Conservation (phyloP, 2,797 vertebrate genomes). For the Pipistrellus pygmaeus region DNA sequence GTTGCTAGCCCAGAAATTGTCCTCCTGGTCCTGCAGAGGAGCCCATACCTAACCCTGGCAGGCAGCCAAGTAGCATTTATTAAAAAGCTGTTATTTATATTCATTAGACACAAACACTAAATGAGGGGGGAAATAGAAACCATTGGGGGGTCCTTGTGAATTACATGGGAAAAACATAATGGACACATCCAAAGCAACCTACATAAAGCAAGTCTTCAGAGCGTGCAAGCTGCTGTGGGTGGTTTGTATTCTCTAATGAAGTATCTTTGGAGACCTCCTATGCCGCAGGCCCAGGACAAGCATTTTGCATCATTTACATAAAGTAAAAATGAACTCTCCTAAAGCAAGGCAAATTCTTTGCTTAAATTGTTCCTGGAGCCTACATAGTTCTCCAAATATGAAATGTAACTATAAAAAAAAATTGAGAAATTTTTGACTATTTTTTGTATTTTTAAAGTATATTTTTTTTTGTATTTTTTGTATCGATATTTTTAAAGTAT, state of each 20-base stretch:
- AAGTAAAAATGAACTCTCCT: not conserved
- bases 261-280: not conserved
- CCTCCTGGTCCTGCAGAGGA: not conserved
- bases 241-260: not conserved
- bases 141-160: not conserved
- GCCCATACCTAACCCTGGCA: not conserved
- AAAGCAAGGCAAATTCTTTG: not conserved
- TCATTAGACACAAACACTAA: not conserved
- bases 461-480: too few relatives aligned
- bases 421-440: too few relatives aligned
- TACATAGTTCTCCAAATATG: not conserved
- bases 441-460: too few relatives aligned
- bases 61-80: not conserved
- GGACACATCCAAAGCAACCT: not conserved
- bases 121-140: not conserved
- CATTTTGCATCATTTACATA: not conserved
- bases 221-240: not conserved
- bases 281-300: not conserved
- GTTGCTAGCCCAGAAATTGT: not conserved
- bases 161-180: not conserved
- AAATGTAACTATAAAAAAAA: not conserved
- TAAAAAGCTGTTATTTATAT: not conserved
- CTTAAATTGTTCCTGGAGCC: not conserved
- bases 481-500: too few relatives aligned
- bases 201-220: not conserved